These are phyloP conservation scores for Miichthys miiuy DNA, from an alignment of 2,797 vertebrate genomes.

Conservation along the genomic window DNA sequence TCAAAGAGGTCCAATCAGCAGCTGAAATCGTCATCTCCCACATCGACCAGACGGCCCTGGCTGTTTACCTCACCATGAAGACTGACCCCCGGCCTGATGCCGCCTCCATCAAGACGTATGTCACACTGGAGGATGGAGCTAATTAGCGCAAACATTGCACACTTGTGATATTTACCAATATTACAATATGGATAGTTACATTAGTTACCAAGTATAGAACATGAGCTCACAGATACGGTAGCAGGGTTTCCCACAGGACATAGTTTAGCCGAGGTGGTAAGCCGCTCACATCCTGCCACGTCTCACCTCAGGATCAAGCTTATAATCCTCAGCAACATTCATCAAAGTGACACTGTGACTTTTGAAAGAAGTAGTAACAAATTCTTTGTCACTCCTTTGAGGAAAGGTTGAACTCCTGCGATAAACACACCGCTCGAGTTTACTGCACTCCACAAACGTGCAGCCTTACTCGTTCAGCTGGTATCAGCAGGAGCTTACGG, in stretches of 20 bases:
- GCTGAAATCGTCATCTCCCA: conserved; percentile 93
- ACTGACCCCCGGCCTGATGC: conserved; percentile 96
- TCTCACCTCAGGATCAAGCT: neutral
- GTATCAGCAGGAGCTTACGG: no score
- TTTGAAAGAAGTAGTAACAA: neutral
- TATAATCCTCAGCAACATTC: neutral
- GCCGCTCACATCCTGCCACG: neutral
- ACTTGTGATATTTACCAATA: neutral
- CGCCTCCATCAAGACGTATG: conserved; percentile 95
- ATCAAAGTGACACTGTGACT: neutral
- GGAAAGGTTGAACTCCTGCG: neutral
- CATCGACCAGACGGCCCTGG: conserved; percentile 95
- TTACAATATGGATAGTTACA: no score
- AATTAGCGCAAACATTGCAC: neutral
- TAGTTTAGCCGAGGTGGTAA: neutral
- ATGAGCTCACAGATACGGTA: neutral
- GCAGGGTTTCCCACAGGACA: neutral
- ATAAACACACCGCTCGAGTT: no score
- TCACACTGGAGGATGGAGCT: neutral
- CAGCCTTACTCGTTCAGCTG: neutral
- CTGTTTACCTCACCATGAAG: conserved; percentile 97
- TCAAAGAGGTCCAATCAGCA: conserved; percentile 90
- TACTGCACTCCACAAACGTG: no score
- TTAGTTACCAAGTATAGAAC: neutral
- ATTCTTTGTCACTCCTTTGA: neutral